Base-by-base conservation (phyloP, 2,113 vertebrate species). In the Globicephala melas region DNA sequence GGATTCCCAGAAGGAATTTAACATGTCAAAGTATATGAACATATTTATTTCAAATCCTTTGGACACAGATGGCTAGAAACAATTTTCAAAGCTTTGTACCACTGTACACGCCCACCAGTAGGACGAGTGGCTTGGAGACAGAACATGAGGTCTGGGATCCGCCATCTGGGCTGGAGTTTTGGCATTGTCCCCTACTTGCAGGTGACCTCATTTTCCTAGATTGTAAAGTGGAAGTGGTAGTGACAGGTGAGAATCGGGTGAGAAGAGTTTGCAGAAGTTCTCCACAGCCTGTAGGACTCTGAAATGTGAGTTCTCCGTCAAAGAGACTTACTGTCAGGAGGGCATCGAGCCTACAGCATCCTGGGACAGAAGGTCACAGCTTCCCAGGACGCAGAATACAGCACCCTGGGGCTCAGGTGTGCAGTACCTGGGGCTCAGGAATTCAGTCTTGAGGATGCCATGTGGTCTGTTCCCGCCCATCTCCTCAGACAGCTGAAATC, bases 1-100 rank as follows among this genome's bases (percentile, higher is more conserved):
- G n/a, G 38, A 17, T 83, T 84, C 62, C 93, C n/a, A 36, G 81
- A 88, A 96, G 81, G 76, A 4, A 38, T 33, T 73, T 53, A 15
- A 13, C 25, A 18, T 44, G 31, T 76, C 44, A 36, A 38, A 62
- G 47, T 28, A n/a, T 25, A 21, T 12, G 62, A 41, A 41, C 9
- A 6, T 17, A 53, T 70, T 90, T 41, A 20, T 63, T 91, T 87
- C 81, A 71, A 65, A 5, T 18, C 41, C 68, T 68, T 8, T 13
- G 36, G 53, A 53, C 17, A 53, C 53, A 53, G 53, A 53, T 53
- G 53, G 84, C 28, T 33, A 26, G 20, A 44, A 4, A 33, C n/a
- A 23, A 7, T 25, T 85, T 62, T 13, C 63, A 20, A 14, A 47
- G 47, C 38, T 0, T 0, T 4, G 41, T 9, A 44, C 21, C 6